phyloP scores from a whole-genome alignment of 2,113 vertebrate genomes.

The Corydoras sp. region DNA sequence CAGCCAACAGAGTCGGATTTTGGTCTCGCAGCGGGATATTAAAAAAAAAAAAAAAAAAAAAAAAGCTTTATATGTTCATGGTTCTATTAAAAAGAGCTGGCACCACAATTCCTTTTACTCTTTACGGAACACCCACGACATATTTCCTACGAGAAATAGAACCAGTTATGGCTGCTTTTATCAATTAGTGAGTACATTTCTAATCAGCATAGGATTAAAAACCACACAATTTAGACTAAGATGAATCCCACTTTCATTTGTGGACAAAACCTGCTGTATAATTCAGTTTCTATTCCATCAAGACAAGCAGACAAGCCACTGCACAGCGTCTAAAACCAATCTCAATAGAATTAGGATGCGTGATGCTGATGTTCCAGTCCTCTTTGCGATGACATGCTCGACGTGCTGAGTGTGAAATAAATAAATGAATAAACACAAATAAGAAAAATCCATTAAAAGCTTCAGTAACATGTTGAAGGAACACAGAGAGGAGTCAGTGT shows the following conservation, averaged over 20 bases:
- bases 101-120: slow-evolving; percentile 15
- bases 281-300: slow-evolving; percentile 38
- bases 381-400: too few species aligned
- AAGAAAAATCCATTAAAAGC: too few species aligned
- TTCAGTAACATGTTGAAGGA: too few species aligned
- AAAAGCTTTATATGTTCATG: slow-evolving; percentile 28
- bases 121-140: slow-evolving; percentile 1
- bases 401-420: too few species aligned
- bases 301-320: slow-evolving; percentile 30
- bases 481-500: too few species aligned
- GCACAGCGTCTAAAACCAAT: slow-evolving; percentile 17
- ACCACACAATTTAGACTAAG: slow-evolving; percentile 9
- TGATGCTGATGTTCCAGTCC: too few species aligned
- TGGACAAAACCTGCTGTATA: slow-evolving; percentile 28
- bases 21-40: slow-evolving; percentile 25
- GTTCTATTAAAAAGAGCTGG: slow-evolving; percentile 25
- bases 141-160: slow-evolving; percentile 29
- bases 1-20: slow-evolving; percentile 32
- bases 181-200: slow-evolving; percentile 32
- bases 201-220: background rate
- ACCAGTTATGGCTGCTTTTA: slow-evolving; percentile 31
- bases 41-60: slow-evolving; percentile 20
- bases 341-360: too few species aligned
- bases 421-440: too few species aligned
- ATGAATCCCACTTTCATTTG: slow-evolving; percentile 29